Conservation (phyloP, 2,888 invertebrate genomes). For the Thyatira batis region DNA sequence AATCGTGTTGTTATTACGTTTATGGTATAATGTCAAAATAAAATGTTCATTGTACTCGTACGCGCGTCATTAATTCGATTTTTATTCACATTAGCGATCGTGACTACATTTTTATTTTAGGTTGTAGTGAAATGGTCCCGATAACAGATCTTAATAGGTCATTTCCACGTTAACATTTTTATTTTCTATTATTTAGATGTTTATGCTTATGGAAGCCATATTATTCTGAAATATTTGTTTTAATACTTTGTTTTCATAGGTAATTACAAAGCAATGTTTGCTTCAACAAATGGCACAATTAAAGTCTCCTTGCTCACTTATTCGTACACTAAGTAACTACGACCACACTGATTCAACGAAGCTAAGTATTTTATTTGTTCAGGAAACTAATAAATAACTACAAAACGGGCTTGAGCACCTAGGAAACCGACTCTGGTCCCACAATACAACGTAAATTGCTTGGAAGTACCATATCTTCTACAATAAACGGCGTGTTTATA, state of each 20-base stretch:
- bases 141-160: conserved; percentile 52
- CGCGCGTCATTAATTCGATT: conserved; percentile 70
- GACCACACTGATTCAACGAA: conserved; percentile 29
- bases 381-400: conserved; percentile 33
- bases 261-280: too few species aligned
- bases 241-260: too few species aligned
- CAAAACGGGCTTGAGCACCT: conserved; percentile 21
- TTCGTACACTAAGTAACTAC: not conserved
- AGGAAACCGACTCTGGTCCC: conserved; percentile 15
- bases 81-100: conserved; percentile 69
- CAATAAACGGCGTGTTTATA: not conserved
- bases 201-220: not conserved
- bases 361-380: conserved; percentile 35
- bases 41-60: conserved; percentile 66
- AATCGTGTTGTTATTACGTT: conserved; percentile 69
- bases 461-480: not conserved
- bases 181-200: conserved; percentile 10
- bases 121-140: conserved; percentile 49
- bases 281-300: conserved; percentile 25
- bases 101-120: conserved; percentile 52
- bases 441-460: conserved; percentile 13
- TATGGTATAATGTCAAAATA: conserved; percentile 75
- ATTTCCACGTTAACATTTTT: conserved; percentile 34
- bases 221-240: not conserved
- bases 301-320: conserved; percentile 4